Evolutionary conservation across 1,140 invertebrate genomes (phyloP).

Genomic region (Andricus grossulariae): DNA sequence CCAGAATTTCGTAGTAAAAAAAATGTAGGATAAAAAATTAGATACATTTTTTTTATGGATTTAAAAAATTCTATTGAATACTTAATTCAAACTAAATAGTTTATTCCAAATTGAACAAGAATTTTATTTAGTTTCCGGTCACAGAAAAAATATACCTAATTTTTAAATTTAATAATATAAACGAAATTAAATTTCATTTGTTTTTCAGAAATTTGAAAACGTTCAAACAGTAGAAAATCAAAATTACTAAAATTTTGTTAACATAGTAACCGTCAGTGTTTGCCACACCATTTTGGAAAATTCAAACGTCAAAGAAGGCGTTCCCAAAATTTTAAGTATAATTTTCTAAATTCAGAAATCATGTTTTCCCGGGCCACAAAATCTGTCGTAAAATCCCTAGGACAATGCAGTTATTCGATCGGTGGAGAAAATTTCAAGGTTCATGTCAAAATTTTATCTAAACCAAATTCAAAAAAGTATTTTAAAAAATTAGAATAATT

Average conservation of each 20-base stretch:
- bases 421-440: conserved; percentile 56
- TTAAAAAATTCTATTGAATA: too few species aligned
- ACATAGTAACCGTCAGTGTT: conserved; percentile 35
- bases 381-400: conserved; percentile 56
- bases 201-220: not conserved
- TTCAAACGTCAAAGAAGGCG: conserved; percentile 44
- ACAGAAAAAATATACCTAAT: too few species aligned
- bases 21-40: too few species aligned
- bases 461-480: too few species aligned
- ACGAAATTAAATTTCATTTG: too few species aligned
- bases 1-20: too few species aligned
- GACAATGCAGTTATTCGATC: conserved; percentile 45
- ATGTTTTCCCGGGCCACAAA: conserved; percentile 66
- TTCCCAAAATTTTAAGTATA: conserved; percentile 58
- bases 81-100: too few species aligned
- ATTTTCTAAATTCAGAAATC: conserved; percentile 37
- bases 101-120: too few species aligned
- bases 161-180: too few species aligned
- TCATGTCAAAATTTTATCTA: not conserved
- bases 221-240: conserved; percentile 4
- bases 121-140: too few species aligned
- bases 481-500: too few species aligned
- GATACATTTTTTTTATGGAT: too few species aligned
- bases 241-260: not conserved
- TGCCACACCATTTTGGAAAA: conserved; percentile 53